A percentile compares a stretch with the other conserved stretches of the same genome.
These are phyloP conservation scores for Stictonetta naevosa DNA, from an alignment of 2,113 vertebrate genomes.

Conservation along the genomic window DNA sequence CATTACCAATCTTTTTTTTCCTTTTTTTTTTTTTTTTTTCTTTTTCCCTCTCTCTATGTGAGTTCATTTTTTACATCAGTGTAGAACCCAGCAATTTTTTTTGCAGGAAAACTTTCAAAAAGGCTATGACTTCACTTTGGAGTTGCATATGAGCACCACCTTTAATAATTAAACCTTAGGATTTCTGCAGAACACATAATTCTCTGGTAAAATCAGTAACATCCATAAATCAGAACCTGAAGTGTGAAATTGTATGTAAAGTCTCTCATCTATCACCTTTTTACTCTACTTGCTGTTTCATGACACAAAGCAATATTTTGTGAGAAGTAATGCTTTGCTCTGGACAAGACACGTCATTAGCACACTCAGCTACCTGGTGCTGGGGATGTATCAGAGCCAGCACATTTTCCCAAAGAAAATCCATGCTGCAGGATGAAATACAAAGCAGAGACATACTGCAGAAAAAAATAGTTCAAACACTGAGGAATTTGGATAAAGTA, in stretches of 20 bases:
- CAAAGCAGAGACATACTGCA: not conserved
- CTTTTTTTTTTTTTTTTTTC: not conserved
- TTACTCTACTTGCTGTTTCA: not conserved
- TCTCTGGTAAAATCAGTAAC: not conserved
- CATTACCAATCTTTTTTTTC: not conserved
- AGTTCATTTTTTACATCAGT: not conserved
- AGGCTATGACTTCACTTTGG: not conserved
- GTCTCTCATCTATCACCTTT: not conserved
- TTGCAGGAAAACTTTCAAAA: not conserved
- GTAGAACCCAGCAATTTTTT: not conserved
- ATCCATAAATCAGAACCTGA: not conserved
- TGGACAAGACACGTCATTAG: not conserved
- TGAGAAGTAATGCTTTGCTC: not conserved
- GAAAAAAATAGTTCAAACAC: rapidly evolving
- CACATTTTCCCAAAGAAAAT: not conserved
- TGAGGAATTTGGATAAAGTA: not conserved
- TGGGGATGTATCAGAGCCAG: no score
- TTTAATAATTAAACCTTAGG: not conserved
- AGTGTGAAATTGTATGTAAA: not conserved
- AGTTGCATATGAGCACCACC: not conserved
- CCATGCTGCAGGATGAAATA: not conserved
- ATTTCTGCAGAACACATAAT: not conserved
- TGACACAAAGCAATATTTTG: not conserved
- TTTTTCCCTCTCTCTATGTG: rapidly evolving
- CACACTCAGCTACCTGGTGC: not conserved